Percentiles rank a stretch among this genome's conserved stretches.
These are phyloP conservation scores for Prochilodus magdalenae DNA, from an alignment of 2,113 vertebrate species.

Conservation along the genomic window DNA sequence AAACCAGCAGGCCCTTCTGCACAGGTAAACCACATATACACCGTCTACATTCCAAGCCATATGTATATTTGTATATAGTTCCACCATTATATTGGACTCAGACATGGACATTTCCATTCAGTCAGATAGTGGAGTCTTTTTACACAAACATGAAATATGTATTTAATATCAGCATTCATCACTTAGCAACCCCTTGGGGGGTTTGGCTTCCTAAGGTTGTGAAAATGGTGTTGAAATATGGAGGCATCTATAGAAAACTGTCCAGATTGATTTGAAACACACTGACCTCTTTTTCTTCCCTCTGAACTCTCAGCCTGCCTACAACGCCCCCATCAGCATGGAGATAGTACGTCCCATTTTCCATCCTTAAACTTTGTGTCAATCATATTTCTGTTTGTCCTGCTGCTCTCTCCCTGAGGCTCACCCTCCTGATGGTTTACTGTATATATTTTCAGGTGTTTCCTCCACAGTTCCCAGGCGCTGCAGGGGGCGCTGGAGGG, in stretches of 20 bases:
- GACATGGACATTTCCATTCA: too few species aligned
- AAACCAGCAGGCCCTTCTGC: conserved; percentile 13
- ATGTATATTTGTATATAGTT: too few species aligned
- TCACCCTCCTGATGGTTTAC: neutral
- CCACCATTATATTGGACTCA: neutral
- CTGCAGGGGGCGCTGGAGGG: conserved; percentile 58
- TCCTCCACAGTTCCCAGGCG: conserved; percentile 59
- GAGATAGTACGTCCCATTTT: conserved; percentile 69
- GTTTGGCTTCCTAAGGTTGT: neutral
- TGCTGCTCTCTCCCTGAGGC: neutral
- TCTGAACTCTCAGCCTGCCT: conserved; percentile 56
- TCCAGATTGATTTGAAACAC: conserved; percentile 50
- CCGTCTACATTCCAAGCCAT: too few species aligned
- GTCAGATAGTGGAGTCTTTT: too few species aligned
- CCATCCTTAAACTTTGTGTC: neutral
- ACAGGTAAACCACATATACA: neutral
- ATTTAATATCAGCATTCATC: too few species aligned
- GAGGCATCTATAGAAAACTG: neutral
- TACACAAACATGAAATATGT: too few species aligned
- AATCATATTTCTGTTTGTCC: neutral
- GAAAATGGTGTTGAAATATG: neutral
- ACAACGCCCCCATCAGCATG: conserved; percentile 71
- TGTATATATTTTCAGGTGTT: conserved; percentile 62
- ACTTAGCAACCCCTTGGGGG: too few species aligned
- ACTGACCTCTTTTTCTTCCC: conserved; percentile 50